These are phyloP conservation scores for Clavelina lepadiformis DNA, from an alignment of 23 tunicate species.

Conservation along the genomic window DNA sequence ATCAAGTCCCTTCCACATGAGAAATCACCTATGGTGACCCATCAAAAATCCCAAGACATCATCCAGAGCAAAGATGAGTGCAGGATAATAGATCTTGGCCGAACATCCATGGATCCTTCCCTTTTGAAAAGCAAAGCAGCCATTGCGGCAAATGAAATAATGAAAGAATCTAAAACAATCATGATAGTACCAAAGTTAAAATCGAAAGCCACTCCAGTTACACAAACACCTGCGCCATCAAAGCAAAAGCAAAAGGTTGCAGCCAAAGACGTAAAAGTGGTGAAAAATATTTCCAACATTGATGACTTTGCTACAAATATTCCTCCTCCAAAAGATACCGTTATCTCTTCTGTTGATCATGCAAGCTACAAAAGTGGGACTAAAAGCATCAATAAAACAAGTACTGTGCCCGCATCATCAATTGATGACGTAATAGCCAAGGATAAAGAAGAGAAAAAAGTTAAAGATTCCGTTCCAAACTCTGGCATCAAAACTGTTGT, in stretches of 20 bases:
- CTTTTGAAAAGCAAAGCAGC: conserved; percentile 31
- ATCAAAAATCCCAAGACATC: too few species aligned
- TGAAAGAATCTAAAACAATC: conserved; percentile 43
- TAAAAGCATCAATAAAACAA: too few species aligned
- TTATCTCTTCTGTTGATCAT: not conserved
- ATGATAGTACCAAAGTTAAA: conserved; percentile 19
- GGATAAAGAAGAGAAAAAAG: too few species aligned
- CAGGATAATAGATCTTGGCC: conserved; percentile 33
- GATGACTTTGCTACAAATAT: not conserved
- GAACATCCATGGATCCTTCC: conserved; percentile 31
- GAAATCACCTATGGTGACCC: too few species aligned
- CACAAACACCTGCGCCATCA: too few species aligned
- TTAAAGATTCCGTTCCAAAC: too few species aligned
- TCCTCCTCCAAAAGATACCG: not conserved
- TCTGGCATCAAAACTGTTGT: too few species aligned
- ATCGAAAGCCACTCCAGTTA: conserved; percentile 2
- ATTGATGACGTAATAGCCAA: conserved; percentile 19
- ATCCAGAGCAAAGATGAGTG: conserved; percentile 4
- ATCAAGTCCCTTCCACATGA: too few species aligned
- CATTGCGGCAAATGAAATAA: conserved; percentile 44
- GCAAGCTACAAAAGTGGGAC: not conserved
- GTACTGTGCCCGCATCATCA: conserved; percentile 13
- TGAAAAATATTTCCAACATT: not conserved
- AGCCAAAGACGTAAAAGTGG: too few species aligned
- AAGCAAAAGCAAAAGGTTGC: too few species aligned